Evolutionary conservation across 2,888 invertebrate species (phyloP).

Genomic region (Diadegma fenestrale): DNA sequence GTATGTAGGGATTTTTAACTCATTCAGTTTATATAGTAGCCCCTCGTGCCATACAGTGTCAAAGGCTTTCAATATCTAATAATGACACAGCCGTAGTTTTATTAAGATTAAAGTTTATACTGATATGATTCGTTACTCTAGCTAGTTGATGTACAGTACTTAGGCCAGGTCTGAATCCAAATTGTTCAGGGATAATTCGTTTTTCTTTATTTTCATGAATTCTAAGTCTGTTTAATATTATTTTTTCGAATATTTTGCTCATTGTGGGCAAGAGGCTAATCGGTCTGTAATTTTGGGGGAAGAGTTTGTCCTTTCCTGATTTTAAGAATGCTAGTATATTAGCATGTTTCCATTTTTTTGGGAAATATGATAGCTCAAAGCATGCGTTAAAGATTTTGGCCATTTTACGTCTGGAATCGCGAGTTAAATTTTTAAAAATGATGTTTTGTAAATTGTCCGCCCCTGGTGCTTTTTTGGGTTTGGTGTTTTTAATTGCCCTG

Average conservation of each 20-base stretch:
- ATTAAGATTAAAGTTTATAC: slow-evolving; percentile 68
- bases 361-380: slow-evolving; percentile 55
- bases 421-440: background rate
- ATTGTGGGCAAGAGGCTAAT: slow-evolving; percentile 60
- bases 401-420: too few relatives aligned
- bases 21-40: slow-evolving; percentile 68
- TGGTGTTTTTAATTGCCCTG: background rate
- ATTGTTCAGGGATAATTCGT: slow-evolving; percentile 66
- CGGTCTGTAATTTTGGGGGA: slow-evolving; percentile 28
- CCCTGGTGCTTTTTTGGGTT: slow-evolving; percentile 12
- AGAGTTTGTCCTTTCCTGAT: slow-evolving; percentile 67
- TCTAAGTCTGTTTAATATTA: slow-evolving; percentile 66
- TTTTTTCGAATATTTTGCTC: slow-evolving; percentile 71
- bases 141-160: slow-evolving; percentile 71
- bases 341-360: slow-evolving; percentile 63
- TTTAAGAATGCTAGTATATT: slow-evolving; percentile 65
- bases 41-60: slow-evolving; percentile 58
- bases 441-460: slow-evolving; percentile 10
- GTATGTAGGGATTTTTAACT: background rate
- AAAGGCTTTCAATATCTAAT: slow-evolving; percentile 74
- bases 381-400: slow-evolving; percentile 9
- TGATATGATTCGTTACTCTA: slow-evolving; percentile 68
- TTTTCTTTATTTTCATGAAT: slow-evolving; percentile 44
- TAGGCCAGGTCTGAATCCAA: slow-evolving; percentile 71
- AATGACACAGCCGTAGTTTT: slow-evolving; percentile 66